Percentiles rank a stretch among this genome's conserved stretches.
Evolutionary conservation across 2,113 vertebrate genomes (phyloP).

Genomic region (Merops nubicus): DNA sequence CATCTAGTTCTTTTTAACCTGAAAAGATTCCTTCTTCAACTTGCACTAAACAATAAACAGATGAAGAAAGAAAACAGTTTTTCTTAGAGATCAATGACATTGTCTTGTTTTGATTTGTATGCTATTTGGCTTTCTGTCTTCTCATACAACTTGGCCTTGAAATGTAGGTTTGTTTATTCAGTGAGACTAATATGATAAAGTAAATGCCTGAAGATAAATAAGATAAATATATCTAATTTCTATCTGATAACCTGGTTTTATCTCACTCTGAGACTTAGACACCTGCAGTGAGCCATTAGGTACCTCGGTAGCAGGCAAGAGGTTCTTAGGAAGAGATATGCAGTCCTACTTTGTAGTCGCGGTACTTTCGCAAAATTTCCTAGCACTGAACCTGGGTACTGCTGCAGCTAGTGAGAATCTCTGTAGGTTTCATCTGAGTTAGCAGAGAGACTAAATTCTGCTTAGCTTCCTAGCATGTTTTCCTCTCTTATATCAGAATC

Average conservation of each 20-base stretch:
- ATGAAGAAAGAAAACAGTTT: neutral
- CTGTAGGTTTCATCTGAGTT: neutral
- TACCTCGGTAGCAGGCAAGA: neutral
- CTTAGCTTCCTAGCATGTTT: neutral
- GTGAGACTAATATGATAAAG: neutral
- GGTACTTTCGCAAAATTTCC: neutral
- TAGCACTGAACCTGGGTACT: neutral
- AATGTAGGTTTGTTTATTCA: neutral
- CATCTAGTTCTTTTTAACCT: neutral
- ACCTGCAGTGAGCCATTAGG: neutral
- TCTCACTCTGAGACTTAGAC: neutral
- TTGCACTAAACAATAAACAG: neutral
- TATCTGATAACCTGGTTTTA: neutral
- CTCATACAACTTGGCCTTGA: neutral
- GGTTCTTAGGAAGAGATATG: neutral
- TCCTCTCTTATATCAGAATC: neutral
- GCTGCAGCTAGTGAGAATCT: neutral
- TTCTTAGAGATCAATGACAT: neutral
- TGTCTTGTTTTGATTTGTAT: neutral
- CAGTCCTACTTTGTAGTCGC: neutral
- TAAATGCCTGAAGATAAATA: neutral
- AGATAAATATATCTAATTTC: neutral
- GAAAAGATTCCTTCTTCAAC: neutral
- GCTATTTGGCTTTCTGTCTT: neutral
- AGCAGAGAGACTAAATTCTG: neutral